Percentiles rank a stretch among this genome's conserved stretches.
phyloP scores from a whole-genome alignment of 2,888 invertebrate genomes.

The Drosophila koepferae region DNA sequence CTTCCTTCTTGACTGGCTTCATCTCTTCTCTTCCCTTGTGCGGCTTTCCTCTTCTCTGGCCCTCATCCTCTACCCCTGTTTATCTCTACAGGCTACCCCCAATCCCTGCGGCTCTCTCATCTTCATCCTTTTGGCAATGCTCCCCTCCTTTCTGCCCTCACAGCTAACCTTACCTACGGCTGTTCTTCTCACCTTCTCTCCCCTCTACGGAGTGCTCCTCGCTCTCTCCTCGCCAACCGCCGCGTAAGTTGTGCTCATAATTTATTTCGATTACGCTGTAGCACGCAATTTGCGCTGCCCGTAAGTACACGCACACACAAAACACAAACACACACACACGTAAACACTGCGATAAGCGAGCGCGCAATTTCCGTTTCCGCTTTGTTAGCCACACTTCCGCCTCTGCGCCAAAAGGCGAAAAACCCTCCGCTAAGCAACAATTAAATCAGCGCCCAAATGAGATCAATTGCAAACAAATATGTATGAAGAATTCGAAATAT shows the following conservation, averaged over 20 bases:
- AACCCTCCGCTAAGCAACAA: slow-evolving; percentile 69
- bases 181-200: neutral
- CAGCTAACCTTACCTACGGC: neutral
- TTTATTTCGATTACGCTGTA: slow-evolving; percentile 78
- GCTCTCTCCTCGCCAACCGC: slow-evolving; percentile 29
- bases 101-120: neutral
- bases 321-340: slow-evolving; percentile 1
- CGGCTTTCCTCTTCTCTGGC: neutral
- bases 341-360: slow-evolving; percentile 65
- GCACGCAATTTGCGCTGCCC: slow-evolving; percentile 76
- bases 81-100: too few relatives aligned
- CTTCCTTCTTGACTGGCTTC: neutral
- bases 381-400: slow-evolving; percentile 65
- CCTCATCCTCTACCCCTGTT: neutral
- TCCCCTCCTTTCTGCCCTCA: neutral
- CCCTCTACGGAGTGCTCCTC: neutral
- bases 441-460: slow-evolving; percentile 67
- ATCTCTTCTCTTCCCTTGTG: neutral
- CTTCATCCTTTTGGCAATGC: neutral
- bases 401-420: slow-evolving; percentile 31
- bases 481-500: neutral
- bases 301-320: slow-evolving; percentile 29
- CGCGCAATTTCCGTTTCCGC: slow-evolving; percentile 76
- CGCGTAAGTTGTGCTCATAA: slow-evolving; percentile 75
- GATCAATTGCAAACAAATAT: slow-evolving; percentile 9